Conservation (phyloP, 2,113 vertebrate genomes). For the Labeo rohita region DNA sequence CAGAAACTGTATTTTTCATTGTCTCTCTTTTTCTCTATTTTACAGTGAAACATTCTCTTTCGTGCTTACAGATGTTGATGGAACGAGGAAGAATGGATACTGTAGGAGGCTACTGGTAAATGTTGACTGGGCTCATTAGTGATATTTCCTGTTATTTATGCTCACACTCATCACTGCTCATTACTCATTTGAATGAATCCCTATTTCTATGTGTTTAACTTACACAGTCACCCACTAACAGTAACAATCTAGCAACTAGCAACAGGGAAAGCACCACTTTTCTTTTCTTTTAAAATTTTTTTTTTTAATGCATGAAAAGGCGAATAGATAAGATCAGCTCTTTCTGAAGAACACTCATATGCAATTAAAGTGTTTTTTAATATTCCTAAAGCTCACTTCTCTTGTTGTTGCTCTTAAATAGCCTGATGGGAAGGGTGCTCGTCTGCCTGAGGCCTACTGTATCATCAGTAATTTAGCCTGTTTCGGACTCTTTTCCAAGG, state of each 20-base stretch:
- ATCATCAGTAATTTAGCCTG: conserved; percentile 94
- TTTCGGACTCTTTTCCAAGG: conserved; percentile 95
- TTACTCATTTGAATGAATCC: background rate
- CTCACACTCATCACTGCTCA: no score
- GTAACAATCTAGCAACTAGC: background rate
- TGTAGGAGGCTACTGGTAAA: conserved; percentile 91
- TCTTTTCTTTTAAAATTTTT: background rate
- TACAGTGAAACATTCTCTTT: conserved; percentile 96
- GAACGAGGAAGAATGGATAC: conserved; percentile 94
- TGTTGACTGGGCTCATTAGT: background rate
- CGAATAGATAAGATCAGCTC: background rate
- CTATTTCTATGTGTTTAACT: background rate
- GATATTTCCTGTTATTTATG: background rate
- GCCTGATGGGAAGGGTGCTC: conserved; percentile 86
- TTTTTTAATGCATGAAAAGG: background rate
- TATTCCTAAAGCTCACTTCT: background rate
- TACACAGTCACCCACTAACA: background rate
- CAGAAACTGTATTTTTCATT: background rate
- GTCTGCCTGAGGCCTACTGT: conserved; percentile 91
- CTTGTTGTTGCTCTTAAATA: conserved; percentile 57
- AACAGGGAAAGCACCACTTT: background rate
- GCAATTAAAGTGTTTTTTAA: background rate
- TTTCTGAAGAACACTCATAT: background rate
- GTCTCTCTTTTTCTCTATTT: conserved; percentile 23
- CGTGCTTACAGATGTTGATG: conserved; percentile 91